Base-by-base conservation (phyloP, 2,113 vertebrate species). In the Mastomys natalensis region DNA sequence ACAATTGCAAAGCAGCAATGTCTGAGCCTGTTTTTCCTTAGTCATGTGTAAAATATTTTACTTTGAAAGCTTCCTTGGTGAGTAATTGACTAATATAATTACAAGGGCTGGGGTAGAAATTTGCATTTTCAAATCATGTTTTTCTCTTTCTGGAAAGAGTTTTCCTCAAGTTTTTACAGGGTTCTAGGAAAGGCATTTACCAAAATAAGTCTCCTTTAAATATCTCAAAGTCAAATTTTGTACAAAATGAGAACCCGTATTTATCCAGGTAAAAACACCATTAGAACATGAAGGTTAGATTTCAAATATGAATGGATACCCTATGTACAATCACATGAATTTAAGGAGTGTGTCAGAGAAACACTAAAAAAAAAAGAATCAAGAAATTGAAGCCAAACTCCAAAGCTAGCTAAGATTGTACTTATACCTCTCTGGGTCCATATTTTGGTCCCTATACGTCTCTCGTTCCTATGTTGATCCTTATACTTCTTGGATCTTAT, bases 41-140 rank as follows among this genome's bases (percentile, higher is more conserved):
- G 53, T 80, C 82, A 70, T 15, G 43, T 85, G 5, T 78, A 68
- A 90, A 96, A 82, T 66, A 94, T 26, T 3, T 26, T 88, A 53
- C 90, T 96, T 93, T 86, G 37, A 91, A 96, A 92, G n/a, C n/a
- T 89, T 53, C 22, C 26, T 92, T 96, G 84, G 81, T 76, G 11
- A 90, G 31, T 72, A 89, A 45, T n/a, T 93, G 93, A 73, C 81
- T 87, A 86, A 77, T 89, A 77, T 82, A 76, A 88, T 45, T 43
- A 40, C 8, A 43, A 17, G 81, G 58, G 64, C 34, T 93, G 74
- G 16, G 10, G 8, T 87, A 87, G 90, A 22, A 21, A 34, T 6
- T 51, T 81, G 43, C 93, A 80, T 90, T 24, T 1, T 86, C 53
- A 68, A 96, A 40, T 43, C 82, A 53, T 86, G 26, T 62, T 37